These are phyloP conservation scores for Accipiter cooperii DNA, from an alignment of 2,113 vertebrate species.

Conservation along the genomic window DNA sequence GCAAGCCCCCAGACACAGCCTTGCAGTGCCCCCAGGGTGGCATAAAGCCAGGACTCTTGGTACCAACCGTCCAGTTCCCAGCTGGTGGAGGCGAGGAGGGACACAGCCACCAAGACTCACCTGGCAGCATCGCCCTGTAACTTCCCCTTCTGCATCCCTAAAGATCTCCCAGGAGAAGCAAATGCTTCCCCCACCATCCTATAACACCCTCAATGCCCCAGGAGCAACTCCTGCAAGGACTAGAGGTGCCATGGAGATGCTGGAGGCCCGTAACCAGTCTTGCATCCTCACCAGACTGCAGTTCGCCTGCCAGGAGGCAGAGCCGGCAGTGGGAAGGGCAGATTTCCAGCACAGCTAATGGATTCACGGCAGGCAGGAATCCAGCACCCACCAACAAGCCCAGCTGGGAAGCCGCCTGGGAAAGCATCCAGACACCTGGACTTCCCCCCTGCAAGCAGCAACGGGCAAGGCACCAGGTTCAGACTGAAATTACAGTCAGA, in stretches of 20 bases:
- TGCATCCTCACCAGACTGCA: rapidly evolving
- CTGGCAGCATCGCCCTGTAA: rapidly evolving
- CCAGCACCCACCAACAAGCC: neutral
- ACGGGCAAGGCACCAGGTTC: neutral
- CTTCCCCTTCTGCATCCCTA: neutral
- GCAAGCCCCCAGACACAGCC: neutral
- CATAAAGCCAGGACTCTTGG: neutral
- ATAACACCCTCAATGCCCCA: neutral
- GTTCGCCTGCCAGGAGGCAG: neutral
- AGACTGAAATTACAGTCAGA: neutral
- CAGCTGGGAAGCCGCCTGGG: neutral
- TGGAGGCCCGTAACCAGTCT: neutral
- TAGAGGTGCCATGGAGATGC: neutral
- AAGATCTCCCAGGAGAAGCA: neutral
- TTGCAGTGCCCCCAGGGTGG: neutral
- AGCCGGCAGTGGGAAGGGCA: neutral
- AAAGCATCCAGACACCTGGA: slow-evolving; percentile 1
- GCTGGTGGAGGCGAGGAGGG: neutral
- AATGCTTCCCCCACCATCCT: neutral
- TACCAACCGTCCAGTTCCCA: neutral
- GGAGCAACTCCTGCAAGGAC: neutral
- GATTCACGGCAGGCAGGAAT: neutral
- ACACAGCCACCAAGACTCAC: neutral
- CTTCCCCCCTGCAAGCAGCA: neutral
- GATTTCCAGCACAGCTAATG: neutral